Conservation (phyloP, 1,140 invertebrate species). For the Drosophila watanabei region DNA sequence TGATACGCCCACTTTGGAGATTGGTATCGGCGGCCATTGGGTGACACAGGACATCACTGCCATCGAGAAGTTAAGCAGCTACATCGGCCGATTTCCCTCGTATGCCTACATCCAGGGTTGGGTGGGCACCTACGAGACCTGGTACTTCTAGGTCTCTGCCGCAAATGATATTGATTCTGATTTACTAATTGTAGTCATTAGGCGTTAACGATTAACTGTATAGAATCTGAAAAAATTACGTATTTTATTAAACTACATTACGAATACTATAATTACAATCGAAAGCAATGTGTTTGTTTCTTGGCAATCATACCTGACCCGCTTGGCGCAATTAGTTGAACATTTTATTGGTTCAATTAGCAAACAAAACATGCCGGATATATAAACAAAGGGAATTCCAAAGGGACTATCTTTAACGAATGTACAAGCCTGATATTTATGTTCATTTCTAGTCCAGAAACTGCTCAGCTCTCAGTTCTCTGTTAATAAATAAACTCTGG, state of each 20-base stretch:
- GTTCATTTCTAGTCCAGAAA: neutral
- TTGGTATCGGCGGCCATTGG: conserved; percentile 81
- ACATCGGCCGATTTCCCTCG: conserved; percentile 64
- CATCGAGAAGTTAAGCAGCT: conserved; percentile 49
- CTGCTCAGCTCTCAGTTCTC: neutral
- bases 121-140: conserved; percentile 77
- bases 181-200: conserved; percentile 65
- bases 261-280: conserved; percentile 38
- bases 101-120: conserved; percentile 73
- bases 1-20: conserved; percentile 68
- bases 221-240: conserved; percentile 53
- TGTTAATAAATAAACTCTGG: neutral
- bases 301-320: neutral
- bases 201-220: conserved; percentile 53
- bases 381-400: conserved; percentile 20
- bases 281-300: conserved; percentile 5
- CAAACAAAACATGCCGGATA: conserved; percentile 8
- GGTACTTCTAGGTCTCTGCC: conserved; percentile 66
- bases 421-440: neutral
- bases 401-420: neutral
- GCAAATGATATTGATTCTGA: conserved; percentile 33
- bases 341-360: neutral
- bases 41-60: conserved; percentile 65
- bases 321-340: neutral
- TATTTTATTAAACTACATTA: conserved; percentile 52